phyloP scores from a whole-genome alignment of 2,113 vertebrate species.

The Oryzias melastigma region DNA sequence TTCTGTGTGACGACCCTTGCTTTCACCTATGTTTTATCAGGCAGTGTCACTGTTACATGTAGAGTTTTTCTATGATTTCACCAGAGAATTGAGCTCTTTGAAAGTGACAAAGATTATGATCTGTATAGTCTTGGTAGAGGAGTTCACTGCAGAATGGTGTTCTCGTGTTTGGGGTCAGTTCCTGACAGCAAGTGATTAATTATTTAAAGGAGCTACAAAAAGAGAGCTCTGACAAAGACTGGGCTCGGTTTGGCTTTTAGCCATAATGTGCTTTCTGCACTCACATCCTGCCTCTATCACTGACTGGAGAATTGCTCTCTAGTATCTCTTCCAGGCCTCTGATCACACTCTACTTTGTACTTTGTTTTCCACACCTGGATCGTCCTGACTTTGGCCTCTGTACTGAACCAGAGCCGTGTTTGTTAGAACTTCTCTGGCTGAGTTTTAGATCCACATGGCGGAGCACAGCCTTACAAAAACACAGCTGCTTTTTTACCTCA shows the following conservation, averaged over 20 bases:
- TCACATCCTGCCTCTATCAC: conserved; percentile 14
- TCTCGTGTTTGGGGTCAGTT: conserved; percentile 37
- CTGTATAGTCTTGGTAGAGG: background rate
- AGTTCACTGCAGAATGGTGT: conserved; percentile 3
- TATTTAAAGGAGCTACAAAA: conserved; percentile 42
- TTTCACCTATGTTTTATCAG: too few relatives aligned
- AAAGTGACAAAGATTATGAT: too few relatives aligned
- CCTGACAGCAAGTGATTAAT: conserved; percentile 53
- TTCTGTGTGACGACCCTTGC: too few relatives aligned
- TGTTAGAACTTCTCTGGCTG: conserved; percentile 59
- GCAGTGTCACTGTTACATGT: too few relatives aligned
- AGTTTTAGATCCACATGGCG: conserved; percentile 34
- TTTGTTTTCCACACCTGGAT: conserved; percentile 6
- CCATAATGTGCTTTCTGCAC: conserved; percentile 6
- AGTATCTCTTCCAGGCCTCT: background rate
- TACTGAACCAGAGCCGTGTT: conserved; percentile 33
- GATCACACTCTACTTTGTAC: conserved; percentile 26
- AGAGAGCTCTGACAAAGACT: conserved; percentile 31
- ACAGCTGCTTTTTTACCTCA: conserved; percentile 17
- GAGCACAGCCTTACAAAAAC: conserved; percentile 45
- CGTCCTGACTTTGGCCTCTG: conserved; percentile 10
- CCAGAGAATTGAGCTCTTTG: too few relatives aligned
- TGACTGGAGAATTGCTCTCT: conserved; percentile 4
- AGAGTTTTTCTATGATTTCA: too few relatives aligned
- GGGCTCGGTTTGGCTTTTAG: conserved; percentile 6